Conservation (phyloP, 2,797 vertebrate genomes). For the Arctocebus calabarensis region DNA sequence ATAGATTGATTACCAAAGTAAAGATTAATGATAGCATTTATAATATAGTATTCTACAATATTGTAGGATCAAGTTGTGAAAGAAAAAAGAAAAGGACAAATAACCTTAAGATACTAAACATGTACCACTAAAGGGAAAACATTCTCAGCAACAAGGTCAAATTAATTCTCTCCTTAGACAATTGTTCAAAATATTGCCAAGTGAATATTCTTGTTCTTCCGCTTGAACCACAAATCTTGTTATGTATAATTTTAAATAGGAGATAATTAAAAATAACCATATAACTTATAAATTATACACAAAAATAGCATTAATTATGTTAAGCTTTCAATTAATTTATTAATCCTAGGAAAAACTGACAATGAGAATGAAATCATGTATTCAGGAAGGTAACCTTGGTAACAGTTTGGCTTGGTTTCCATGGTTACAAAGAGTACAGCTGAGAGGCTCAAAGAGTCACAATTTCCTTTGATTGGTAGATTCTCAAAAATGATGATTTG, state of each 20-base stretch:
- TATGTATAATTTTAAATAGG: not conserved
- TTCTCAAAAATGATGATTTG: constrained; percentile 76
- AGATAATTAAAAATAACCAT: not conserved
- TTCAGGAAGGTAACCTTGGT: constrained; percentile 73
- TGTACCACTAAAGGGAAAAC: not conserved
- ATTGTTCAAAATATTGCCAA: constrained; percentile 31
- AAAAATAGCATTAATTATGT: constrained; percentile 41
- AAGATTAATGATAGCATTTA: constrained; percentile 35
- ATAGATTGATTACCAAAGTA: not conserved
- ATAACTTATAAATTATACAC: not conserved
- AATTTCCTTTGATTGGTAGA: constrained; percentile 81
- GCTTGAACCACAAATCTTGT: not conserved
- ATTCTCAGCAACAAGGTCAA: constrained; percentile 12
- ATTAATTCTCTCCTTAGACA: constrained; percentile 64
- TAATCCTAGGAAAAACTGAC: constrained; percentile 58
- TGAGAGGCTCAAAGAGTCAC: constrained; percentile 72
- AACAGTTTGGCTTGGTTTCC: constrained; percentile 81
- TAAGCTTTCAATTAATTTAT: constrained; percentile 42
- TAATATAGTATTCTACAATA: not conserved
- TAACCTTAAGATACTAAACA: not conserved
- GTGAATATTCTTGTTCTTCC: not conserved
- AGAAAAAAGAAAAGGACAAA: not conserved
- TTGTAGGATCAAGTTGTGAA: not conserved
- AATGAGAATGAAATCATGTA: constrained; percentile 63
- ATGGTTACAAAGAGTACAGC: constrained; percentile 74